Percentiles rank a stretch among this genome's conserved stretches.
These are phyloP conservation scores for Bothrops jararaca DNA, from an alignment of 2,113 vertebrate species.

Conservation along the genomic window DNA sequence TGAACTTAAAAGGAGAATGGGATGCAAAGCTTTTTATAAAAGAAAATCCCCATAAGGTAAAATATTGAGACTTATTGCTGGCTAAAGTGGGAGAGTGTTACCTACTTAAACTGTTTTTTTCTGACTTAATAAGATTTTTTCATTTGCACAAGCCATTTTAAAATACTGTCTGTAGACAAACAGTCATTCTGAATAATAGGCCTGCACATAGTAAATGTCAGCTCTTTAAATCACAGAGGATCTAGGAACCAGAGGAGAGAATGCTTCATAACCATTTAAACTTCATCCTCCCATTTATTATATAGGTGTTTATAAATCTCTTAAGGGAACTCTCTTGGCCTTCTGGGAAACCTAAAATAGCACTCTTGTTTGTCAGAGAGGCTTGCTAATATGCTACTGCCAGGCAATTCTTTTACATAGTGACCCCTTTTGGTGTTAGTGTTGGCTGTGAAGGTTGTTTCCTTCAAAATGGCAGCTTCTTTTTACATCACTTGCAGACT, in stretches of 20 bases:
- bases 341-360: conserved; percentile 72
- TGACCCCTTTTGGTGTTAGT: conserved; percentile 64
- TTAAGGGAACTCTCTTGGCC: conserved; percentile 80
- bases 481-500: conserved; percentile 38
- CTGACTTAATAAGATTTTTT: conserved; percentile 86
- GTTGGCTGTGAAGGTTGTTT: conserved; percentile 67
- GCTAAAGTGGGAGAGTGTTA: conserved; percentile 75
- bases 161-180: conserved; percentile 95
- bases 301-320: conserved; percentile 98
- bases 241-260: conserved; percentile 78
- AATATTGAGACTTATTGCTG: conserved; percentile 68
- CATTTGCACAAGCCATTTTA: conserved; percentile 85
- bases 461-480: conserved; percentile 60
- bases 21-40: not conserved
- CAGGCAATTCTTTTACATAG: conserved; percentile 51
- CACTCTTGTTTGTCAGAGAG: conserved; percentile 67
- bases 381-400: conserved; percentile 50
- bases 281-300: conserved; percentile 91
- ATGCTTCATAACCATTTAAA: conserved; percentile 92
- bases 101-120: conserved; percentile 71
- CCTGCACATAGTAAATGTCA: conserved; percentile 94
- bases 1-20: not conserved
- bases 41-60: conserved; percentile 37
- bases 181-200: conserved; percentile 99
- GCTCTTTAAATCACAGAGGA: conserved; percentile 93